These are phyloP conservation scores for Sebastes taczanowskii DNA, from an alignment of 2,797 vertebrate species.

Conservation along the genomic window DNA sequence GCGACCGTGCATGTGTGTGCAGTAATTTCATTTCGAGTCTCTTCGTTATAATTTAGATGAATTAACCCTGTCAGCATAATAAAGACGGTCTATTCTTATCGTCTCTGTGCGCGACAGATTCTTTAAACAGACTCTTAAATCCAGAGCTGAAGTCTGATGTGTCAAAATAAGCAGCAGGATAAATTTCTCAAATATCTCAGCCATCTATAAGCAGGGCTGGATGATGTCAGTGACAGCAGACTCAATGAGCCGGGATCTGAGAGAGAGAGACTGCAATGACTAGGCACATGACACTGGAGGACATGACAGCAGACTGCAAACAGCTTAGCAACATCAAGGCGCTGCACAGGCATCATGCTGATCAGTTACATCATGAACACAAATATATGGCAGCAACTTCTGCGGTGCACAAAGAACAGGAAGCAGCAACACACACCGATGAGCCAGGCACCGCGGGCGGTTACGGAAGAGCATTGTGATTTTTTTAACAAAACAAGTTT, in stretches of 20 bases:
- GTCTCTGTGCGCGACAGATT: conserved; percentile 13
- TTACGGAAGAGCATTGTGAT: background rate
- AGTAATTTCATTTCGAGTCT: conserved; percentile 16
- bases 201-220: conserved; percentile 26
- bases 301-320: conserved; percentile 61
- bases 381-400: conserved; percentile 31
- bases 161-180: conserved; percentile 12
- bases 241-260: conserved; percentile 23
- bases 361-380: conserved; percentile 49
- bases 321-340: conserved; percentile 61
- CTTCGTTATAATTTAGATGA: conserved; percentile 30
- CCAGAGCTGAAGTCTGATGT: conserved; percentile 14
- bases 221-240: conserved; percentile 40
- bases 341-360: conserved; percentile 37
- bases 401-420: conserved; percentile 19
- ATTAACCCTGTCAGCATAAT: conserved; percentile 26
- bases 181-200: conserved; percentile 15
- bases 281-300: conserved; percentile 27
- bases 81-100: conserved; percentile 21
- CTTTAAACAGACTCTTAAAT: conserved; percentile 24
- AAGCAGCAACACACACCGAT: conserved; percentile 9
- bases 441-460: conserved; percentile 19
- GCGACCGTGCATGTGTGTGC: background rate
- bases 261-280: conserved; percentile 30
- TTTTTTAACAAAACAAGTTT: conserved; percentile 10